Base-by-base conservation (phyloP, 2,797 vertebrate species). In the Lindbergichthys nudifrons region DNA sequence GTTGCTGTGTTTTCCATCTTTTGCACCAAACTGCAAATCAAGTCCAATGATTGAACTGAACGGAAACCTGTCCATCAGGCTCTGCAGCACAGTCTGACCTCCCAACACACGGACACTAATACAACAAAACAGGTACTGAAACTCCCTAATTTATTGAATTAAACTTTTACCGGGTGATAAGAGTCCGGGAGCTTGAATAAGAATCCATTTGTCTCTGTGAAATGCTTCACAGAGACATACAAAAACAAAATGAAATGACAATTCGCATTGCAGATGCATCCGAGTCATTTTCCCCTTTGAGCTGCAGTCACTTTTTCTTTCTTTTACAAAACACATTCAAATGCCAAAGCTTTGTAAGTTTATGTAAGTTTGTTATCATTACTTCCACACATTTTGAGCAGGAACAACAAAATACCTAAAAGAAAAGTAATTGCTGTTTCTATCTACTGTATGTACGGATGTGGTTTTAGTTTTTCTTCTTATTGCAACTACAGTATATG, bases 161-260 rank as follows among this genome's bases (percentile, higher is more conserved):
- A 19, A 46, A 6, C 42, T 57, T 68, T 56, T 32, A 45, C 69
- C 39, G 23, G 14, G 15, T 58, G 32, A 19, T 10, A 18, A 60
- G 12, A 67, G 54, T 56, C 53, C 11, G 10, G 16, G 46, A 65
- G 26, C 21, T 62, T 47, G 10, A 60, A 54, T 53, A 50, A 70
- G 26, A 84, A 72, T 75, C 19, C 7, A 48, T 79, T 83, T 58
- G 9, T 73, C 32, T 73, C 54, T 65, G 32, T 72, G 41, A 80
- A 81, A 80, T 71, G 66, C 21, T 70, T 83, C 68, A 77, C 71
- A 77, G 19, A 70, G 21, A 16, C 47, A 53, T 70, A 30, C 1
- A 36, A 36, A 9, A 36, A 77, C 51, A 57, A 62, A 67, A 69
- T 63, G 3, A 70, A 82, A 76, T 68, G 43, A 60, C 52, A 78